A percentile compares a stretch with the other conserved stretches of the same genome.
phyloP scores from a whole-genome alignment of 2,888 invertebrate species.

The Autographa gamma region DNA sequence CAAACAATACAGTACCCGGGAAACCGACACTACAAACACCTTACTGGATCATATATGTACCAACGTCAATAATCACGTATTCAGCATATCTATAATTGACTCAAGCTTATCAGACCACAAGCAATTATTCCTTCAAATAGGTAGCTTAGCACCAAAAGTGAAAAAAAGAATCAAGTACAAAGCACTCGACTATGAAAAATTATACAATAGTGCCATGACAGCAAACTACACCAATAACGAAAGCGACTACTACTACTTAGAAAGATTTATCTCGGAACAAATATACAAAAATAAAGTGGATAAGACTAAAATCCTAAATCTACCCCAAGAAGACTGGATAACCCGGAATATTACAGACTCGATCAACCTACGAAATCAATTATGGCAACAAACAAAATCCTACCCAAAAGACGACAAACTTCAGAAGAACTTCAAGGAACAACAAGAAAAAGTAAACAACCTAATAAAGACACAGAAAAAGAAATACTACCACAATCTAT shows the following conservation, averaged over 20 bases:
- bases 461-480: background rate
- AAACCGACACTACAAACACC: background rate
- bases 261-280: no score
- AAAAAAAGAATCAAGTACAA: background rate
- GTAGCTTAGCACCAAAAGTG: background rate
- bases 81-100: background rate
- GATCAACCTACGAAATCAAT: constrained; percentile 1
- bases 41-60: background rate
- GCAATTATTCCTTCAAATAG: background rate
- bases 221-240: background rate
- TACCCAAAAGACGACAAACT: constrained; percentile 1
- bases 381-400: background rate
- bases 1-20: constrained; percentile 10
- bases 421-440: background rate
- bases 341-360: background rate
- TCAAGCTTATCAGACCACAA: background rate
- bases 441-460: background rate
- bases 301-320: no score
- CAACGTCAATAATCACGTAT: background rate
- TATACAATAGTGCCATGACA: background rate
- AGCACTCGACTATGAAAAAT: background rate
- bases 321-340: no score
- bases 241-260: no score
- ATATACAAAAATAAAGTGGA: no score
- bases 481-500: background rate